Conservation (phyloP, 2,888 invertebrate genomes). For the Pecten maximus region DNA sequence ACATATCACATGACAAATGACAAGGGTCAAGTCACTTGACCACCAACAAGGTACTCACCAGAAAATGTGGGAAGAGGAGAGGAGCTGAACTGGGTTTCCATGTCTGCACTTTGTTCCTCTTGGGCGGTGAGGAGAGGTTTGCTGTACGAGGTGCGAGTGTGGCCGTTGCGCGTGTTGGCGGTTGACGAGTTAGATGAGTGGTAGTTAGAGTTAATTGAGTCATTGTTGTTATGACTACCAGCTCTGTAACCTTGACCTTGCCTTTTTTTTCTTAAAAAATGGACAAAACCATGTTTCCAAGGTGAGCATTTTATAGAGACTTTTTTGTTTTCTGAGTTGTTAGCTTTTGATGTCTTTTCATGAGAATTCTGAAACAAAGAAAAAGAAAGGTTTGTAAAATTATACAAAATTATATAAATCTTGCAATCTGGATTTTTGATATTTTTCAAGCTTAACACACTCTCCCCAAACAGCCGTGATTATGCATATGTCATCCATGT, state of each 20-base stretch:
- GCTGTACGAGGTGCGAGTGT: constrained; percentile 61
- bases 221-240: constrained; percentile 71
- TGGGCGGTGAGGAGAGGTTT: constrained; percentile 47
- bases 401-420: not conserved
- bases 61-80: constrained; percentile 48
- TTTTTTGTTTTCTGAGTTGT: constrained; percentile 63
- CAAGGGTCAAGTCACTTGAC: too few species aligned
- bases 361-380: constrained; percentile 66
- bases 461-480: too few species aligned
- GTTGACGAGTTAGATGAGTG: constrained; percentile 48
- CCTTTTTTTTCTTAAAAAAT: constrained; percentile 74
- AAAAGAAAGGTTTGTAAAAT: constrained; percentile 19
- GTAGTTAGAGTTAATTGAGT: constrained; percentile 67
- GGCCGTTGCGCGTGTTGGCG: constrained; percentile 62
- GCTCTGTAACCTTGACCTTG: constrained; percentile 56
- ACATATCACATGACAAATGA: not conserved
- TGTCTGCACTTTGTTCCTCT: constrained; percentile 54
- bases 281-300: constrained; percentile 77
- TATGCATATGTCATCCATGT: not conserved
- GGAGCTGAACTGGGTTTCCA: constrained; percentile 50
- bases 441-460: too few species aligned
- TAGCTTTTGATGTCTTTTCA: constrained; percentile 61
- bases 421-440: not conserved
- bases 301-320: constrained; percentile 65
- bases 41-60: constrained; percentile 40